Evolutionary conservation across 2,888 invertebrate species (phyloP).

Genomic region (Lithophane leautieri): DNA sequence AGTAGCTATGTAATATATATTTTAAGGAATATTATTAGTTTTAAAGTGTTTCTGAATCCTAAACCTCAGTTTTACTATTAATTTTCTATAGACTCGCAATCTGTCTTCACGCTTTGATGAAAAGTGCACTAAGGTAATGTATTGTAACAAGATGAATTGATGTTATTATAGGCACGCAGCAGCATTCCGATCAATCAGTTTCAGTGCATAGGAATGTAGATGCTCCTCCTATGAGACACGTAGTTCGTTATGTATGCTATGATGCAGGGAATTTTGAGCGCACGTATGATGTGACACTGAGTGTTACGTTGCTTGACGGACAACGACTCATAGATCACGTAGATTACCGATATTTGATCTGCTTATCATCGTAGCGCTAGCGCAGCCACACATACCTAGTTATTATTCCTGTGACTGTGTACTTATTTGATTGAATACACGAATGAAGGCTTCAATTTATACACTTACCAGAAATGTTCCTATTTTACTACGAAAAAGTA

Average conservation of each 20-base stretch:
- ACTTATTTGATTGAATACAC: background rate
- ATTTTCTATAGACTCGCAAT: background rate
- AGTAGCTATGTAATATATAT: background rate
- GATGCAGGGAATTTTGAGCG: background rate
- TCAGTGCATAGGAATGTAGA: background rate
- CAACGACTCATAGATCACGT: background rate
- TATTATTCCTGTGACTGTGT: background rate
- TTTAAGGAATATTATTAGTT: background rate
- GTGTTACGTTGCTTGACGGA: background rate
- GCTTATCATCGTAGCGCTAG: background rate
- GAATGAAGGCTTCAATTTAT: background rate
- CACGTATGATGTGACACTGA: no score
- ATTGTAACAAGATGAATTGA: background rate
- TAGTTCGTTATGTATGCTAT: background rate
- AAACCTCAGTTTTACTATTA: background rate
- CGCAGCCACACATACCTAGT: background rate
- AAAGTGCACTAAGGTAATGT: background rate
- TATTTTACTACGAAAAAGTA: no score
- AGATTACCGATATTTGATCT: constrained; percentile 4
- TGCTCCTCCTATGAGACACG: background rate
- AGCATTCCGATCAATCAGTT: background rate
- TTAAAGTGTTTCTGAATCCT: no score
- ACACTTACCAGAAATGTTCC: background rate
- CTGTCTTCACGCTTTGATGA: background rate
- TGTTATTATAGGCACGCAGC: background rate